Evolutionary conservation across 2,888 invertebrate genomes (phyloP), one percentile per base, ranked within the genome.

Genomic region (Spodoptera picta): DNA sequence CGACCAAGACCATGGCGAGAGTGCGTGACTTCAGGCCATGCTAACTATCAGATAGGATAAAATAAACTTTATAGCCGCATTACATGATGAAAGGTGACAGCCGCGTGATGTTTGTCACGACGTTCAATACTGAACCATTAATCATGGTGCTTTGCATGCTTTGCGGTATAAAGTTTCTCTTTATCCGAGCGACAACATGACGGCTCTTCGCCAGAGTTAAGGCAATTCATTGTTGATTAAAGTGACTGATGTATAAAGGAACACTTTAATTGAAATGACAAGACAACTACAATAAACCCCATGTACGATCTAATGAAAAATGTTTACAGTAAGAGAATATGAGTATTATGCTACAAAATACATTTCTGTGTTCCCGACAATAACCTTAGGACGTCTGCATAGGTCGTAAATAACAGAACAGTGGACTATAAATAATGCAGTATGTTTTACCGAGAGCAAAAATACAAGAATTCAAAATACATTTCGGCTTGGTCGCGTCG

Each of bases 41-140:
- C 10, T 55, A 59, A 67, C 54, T 73, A 73, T 69, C 60, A 24
- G 48, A 46, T 41, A 56, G 46, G 41, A 23, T 44, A n/a, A n/a
- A 52, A 45, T 58, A 67, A 69, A 56, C 48, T 12, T 14, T 68
- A 46, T 48, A 69, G 41, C 55, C 49, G 70, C 47, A 64, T 60
- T 52, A 36, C 54, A 53, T 60, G 64, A 74, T 60, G 57, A 57
- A 70, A 75, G 45, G 52, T 53, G 75, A 61, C 48, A 43, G 60
- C 23, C 65, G 59, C 63, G 63, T 64, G 59, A 61, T 47, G 31
- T 56, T 49, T 60, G 62, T 78, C 71, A 69, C 65, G 75, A 69
- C 65, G 49, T 53, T 54, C 58, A 51, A 75, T 56, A 46, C 48
- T 31, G 65, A 56, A 65, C 43, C 53, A 75, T 75, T 70, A 65